Evolutionary conservation across 1,140 invertebrate genomes (phyloP).

Genomic region (Drosophila obscura): DNA sequence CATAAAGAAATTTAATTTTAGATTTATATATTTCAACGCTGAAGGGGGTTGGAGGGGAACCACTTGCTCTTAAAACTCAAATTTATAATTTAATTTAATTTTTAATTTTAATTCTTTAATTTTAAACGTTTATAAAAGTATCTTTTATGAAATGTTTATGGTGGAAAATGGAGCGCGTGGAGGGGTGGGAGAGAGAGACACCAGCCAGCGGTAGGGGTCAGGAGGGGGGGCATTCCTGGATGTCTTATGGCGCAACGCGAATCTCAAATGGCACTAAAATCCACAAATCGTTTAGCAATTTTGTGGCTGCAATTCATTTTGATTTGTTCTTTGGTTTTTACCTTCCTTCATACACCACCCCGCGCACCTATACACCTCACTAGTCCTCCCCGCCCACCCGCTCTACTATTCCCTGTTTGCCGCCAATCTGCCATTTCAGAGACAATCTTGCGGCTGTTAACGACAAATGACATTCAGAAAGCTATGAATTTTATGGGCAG

Average conservation of each 20-base stretch:
- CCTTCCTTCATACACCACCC: too few species aligned
- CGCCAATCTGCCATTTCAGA: constrained; percentile 25
- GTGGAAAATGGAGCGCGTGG: not conserved
- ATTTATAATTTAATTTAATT: too few species aligned
- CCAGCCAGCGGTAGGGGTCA: not conserved
- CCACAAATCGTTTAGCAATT: constrained; percentile 13
- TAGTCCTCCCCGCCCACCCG: not conserved
- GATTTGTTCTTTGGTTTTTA: constrained; percentile 15
- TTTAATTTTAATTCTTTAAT: too few species aligned
- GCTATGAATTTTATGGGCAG: constrained; percentile 73
- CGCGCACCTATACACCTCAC: not conserved
- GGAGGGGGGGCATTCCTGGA: constrained; percentile 9
- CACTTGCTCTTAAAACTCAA: too few species aligned
- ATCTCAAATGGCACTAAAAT: not conserved
- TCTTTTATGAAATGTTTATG: too few species aligned
- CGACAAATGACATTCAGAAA: constrained; percentile 77
- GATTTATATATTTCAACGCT: too few species aligned
- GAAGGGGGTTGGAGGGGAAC: too few species aligned
- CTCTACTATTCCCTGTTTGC: not conserved
- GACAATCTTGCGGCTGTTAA: constrained; percentile 67
- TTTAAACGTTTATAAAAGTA: too few species aligned
- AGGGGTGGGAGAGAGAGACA: too few species aligned
- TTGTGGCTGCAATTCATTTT: constrained; percentile 36
- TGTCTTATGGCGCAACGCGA: constrained; percentile 11
- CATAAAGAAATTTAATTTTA: too few species aligned